phyloP scores from a whole-genome alignment of 1,140 invertebrate species.

The Steinernema khuongi region DNA sequence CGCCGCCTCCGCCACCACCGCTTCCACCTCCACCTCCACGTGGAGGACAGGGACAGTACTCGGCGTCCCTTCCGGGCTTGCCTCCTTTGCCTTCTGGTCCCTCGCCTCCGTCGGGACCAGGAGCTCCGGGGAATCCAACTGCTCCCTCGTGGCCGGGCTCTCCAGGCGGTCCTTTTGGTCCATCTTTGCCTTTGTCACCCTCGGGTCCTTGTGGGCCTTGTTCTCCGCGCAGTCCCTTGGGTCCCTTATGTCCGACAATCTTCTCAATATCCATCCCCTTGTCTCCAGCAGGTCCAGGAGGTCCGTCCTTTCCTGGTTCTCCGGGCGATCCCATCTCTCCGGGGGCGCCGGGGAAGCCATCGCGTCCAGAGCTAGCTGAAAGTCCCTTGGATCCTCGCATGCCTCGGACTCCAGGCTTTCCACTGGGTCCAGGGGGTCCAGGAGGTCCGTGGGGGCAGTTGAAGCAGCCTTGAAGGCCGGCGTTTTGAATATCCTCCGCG shows the following conservation, averaged over 20 bases:
- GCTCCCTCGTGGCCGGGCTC: neutral
- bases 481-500: conserved; percentile 45
- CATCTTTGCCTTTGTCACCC: neutral
- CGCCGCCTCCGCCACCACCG: conserved; percentile 19
- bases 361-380: neutral
- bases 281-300: neutral
- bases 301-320: conserved; percentile 2
- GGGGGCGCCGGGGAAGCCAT: neutral
- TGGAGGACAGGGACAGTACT: conserved; percentile 38
- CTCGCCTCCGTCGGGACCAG: neutral
- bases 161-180: conserved; percentile 14
- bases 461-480: conserved; percentile 42
- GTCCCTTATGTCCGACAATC: neutral
- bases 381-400: conserved; percentile 39
- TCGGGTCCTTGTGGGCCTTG: neutral
- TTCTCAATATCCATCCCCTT: neutral
- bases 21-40: conserved; percentile 24
- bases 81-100: conserved; percentile 1
- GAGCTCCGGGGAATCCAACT: neutral
- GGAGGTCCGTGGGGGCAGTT: conserved; percentile 37
- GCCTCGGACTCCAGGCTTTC: conserved; percentile 44
- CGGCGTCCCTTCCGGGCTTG: conserved; percentile 35
- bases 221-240: neutral
- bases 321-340: conserved; percentile 17
- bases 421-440: conserved; percentile 27